Base-by-base conservation (phyloP, 1,140 invertebrate genomes). In the Philopotamus ludificatus region DNA sequence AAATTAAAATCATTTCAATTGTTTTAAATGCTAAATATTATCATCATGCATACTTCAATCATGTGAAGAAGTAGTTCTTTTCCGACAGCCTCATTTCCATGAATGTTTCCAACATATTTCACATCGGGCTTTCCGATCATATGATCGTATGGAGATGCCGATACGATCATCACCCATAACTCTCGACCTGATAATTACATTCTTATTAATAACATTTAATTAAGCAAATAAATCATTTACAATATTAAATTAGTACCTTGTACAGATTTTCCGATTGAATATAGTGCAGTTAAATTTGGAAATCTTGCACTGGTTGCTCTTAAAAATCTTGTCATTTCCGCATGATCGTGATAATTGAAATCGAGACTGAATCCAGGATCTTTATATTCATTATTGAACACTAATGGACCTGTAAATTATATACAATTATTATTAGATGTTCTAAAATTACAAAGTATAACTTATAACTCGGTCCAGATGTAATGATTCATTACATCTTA, bases 141-240 rank as follows among this genome's bases (percentile, higher is more conserved):
- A 76, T 94, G 94, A 76, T 92, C 92, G 76, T 90, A 90, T 0
- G 89, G 94, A 41, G 88, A 94, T 39, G 88, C 87, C 0, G 93
- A 93, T 15, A 98, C 90, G 47, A 97, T 92, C 87, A 97, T 89
- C 21, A 97, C 94, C 94, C 94, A 97, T 12, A 98, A 83, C 73
- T 97, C 93, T 25, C 93, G 85, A 66, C 91, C 90, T 92, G 68
- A 7, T 60, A 51, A 41, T 39, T 58, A 53, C 49, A 42, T 67
- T 49, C 26, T 66, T 28, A 58, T 49, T 10, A 9, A 49, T n/a
- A 10, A 9, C 7, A 10, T 49, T n/a, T 16, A 9, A 10, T 7
- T 49, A 49, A 7, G 18, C 10, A 20, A 9, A 49, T n/a, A 9
- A 16, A 8, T 10, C 8, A 16, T 49, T 49, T 49, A 49, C 20